Base-by-base conservation (phyloP, 2,888 invertebrate species). In the Agriopis marginaria region DNA sequence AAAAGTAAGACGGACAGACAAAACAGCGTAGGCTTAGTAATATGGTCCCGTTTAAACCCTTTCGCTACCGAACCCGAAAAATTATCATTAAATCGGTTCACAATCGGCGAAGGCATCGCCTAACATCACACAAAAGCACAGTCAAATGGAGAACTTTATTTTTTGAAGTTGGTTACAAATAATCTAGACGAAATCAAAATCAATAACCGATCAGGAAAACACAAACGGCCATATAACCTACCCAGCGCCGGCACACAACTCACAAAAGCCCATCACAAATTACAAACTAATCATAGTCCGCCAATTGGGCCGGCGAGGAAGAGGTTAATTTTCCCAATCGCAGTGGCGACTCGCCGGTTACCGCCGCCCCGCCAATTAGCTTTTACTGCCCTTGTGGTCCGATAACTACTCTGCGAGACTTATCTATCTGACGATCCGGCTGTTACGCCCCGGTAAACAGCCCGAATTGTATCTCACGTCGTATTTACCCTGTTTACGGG, bases 281-380 rank as follows among this genome's bases (percentile, higher is more conserved):
- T 90, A 90, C 87, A 89, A 89, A 89, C 89, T 89, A 91, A 91
- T 91, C 91, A 91, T 90, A 86, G 86, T 80, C 83, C 84, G 84
- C 86, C 89, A 88, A 91, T 89, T 88, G 89, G 85, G 83, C 85
- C 80, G 85, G 87, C 85, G 71, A 73, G 89, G 89, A 91, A 89
- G 89, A 89, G 91, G 90, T 91, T 89, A 90, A 90, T 91, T 90
- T 89, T 87, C 86, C 85, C 89, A 90, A 89, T 91, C 88, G 88
- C 86, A 83, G 80, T 77, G 82, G 83, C 82, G 83, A 85, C 82
- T 84, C 79, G 77, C 79, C 80, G 78, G 84, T 88, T 84, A 89
- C 88, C 86, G 83, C 90, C 89, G 82, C 88, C 89, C 88, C 84
- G 80, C 89, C 92, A 92, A 92, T 92, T 92, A 93, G 91, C 92